phyloP scores from a whole-genome alignment of 1,140 invertebrate genomes.

The Drosophila pachea region DNA sequence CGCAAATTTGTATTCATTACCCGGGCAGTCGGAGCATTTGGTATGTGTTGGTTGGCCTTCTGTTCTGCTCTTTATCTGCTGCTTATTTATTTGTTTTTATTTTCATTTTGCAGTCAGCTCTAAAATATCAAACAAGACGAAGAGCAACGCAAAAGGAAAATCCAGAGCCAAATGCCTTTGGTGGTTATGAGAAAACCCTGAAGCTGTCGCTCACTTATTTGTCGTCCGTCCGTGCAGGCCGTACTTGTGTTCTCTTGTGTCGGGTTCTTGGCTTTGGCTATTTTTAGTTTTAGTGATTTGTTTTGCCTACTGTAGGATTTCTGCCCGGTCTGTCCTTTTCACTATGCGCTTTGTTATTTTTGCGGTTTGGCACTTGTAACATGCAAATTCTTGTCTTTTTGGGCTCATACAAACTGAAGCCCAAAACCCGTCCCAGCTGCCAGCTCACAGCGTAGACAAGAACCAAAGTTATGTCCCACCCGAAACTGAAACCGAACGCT shows the following conservation, averaged over 20 bases:
- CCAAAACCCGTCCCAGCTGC: conserved; percentile 13
- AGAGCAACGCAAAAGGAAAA: conserved; percentile 39
- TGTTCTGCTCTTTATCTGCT: conserved; percentile 33
- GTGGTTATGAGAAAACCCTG: conserved; percentile 22
- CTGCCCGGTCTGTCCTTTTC: conserved; percentile 21
- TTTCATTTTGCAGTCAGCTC: conserved; percentile 51
- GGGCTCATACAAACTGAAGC: conserved; percentile 35
- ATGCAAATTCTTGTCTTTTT: conserved; percentile 34
- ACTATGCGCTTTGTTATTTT: conserved; percentile 48
- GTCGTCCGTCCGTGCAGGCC: conserved; percentile 20
- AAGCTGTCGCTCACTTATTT: conserved; percentile 25
- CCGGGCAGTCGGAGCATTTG: conserved; percentile 31
- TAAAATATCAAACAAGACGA: conserved; percentile 53
- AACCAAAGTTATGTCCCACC: conserved; percentile 30
- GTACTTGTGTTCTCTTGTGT: conserved; percentile 17
- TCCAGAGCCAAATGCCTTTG: conserved; percentile 47
- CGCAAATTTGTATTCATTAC: conserved; percentile 67
- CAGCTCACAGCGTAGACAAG: conserved; percentile 15
- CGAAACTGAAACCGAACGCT: conserved; percentile 51
- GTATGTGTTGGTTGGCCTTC: neutral
- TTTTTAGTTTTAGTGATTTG: conserved; percentile 73
- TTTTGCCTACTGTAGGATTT: conserved; percentile 52
- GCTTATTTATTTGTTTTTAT: conserved; percentile 71
- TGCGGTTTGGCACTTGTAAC: conserved; percentile 66
- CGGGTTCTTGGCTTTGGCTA: conserved; percentile 50